Evolutionary conservation across 2,888 invertebrate species (phyloP), one percentile per base, ranked within the genome.

Genomic region (Carabus problematicus): DNA sequence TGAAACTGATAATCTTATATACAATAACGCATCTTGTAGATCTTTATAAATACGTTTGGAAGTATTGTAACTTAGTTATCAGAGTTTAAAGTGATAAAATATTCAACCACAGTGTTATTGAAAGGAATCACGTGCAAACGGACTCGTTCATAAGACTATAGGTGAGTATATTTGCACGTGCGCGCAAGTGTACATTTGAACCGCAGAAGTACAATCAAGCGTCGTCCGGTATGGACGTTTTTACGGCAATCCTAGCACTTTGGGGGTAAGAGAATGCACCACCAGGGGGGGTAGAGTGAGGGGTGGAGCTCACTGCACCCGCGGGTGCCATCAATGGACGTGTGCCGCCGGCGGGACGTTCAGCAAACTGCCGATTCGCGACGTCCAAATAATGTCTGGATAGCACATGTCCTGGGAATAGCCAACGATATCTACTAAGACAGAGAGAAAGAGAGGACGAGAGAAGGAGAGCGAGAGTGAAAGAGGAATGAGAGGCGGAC

Each of bases 201-300:
- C 66, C 66, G 45, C 66, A 66, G 18, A 59, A 66, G 66, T 58
- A 58, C 59, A 66, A 66, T 66, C 66, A 58, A 66, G 66, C 40
- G 18, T 16, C 66, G 47, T n/a, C 39, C 63, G 66, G 58, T 66
- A 66, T 66, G 12, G 66, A 59, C 58, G 66, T 66, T 66, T 66
- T 66, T 66, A 66, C 58, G 58, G 66, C 66, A 58, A 62, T 64
- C 64, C 43, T 56, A 47, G 47, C 56, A 56, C 66, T 66, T 58
- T 12, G 54, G 29, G 52, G 16, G 63, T 45, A 63, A 63, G 62
- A 63, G 62, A n/a, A n/a, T n/a, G n/a, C 18, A 52, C 52, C 54
- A 18, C 41, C 8, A 2, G 42, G 11, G 40, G 40, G 8, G 19
- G 16, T 19, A 8, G 14, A 6, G 14, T 12, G 49, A 4, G 49